These are phyloP conservation scores for Trichoplusia ni DNA, from an alignment of 1,140 invertebrate genomes.

Conservation along the genomic window DNA sequence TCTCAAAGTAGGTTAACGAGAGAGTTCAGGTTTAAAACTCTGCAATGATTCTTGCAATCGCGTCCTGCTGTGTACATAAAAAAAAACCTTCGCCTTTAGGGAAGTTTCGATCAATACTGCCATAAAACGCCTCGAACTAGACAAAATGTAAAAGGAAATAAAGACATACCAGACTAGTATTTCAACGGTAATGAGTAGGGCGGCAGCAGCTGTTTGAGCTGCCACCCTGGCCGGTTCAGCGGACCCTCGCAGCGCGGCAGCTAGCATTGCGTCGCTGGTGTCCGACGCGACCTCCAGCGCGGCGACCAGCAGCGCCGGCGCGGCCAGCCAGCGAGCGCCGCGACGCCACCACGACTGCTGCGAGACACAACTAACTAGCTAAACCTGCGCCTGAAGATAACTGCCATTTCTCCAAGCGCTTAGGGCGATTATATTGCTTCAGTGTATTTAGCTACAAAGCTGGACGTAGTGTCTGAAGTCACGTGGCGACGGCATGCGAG, in stretches of 20 bases:
- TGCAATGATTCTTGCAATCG: too few relatives aligned
- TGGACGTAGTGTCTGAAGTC: too few relatives aligned
- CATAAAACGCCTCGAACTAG: neutral
- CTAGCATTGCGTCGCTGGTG: slow-evolving; percentile 61
- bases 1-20: too few relatives aligned
- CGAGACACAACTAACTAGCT: neutral
- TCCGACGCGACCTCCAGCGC: slow-evolving; percentile 66
- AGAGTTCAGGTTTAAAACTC: too few relatives aligned
- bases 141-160: too few relatives aligned
- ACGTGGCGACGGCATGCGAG: too few relatives aligned
- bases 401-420: too few relatives aligned
- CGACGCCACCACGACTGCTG: slow-evolving; percentile 72
- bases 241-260: slow-evolving; percentile 55
- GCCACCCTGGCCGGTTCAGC: slow-evolving; percentile 46
- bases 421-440: neutral
- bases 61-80: too few relatives aligned
- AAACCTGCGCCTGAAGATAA: too few relatives aligned
- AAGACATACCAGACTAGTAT: slow-evolving; percentile 69
- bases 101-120: too few relatives aligned
- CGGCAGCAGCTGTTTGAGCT: slow-evolving; percentile 53
- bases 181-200: slow-evolving; percentile 62
- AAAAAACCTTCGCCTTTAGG: too few relatives aligned
- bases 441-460: too few relatives aligned
- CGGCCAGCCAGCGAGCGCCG: slow-evolving; percentile 66
- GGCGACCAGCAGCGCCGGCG: slow-evolving; percentile 63